Evolutionary conservation across 2,113 vertebrate genomes (phyloP).

Genomic region (Calcarius ornatus): DNA sequence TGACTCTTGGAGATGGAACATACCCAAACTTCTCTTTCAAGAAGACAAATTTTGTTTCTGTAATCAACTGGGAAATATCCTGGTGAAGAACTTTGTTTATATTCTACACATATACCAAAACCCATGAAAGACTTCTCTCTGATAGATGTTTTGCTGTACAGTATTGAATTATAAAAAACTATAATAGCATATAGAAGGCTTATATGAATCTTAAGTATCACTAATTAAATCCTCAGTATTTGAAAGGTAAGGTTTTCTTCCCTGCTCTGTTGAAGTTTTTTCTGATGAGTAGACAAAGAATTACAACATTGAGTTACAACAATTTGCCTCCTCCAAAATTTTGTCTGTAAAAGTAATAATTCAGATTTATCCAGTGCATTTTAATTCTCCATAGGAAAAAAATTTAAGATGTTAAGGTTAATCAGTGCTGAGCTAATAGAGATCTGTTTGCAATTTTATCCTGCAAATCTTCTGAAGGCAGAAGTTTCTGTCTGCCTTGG

Average conservation of each 20-base stretch:
- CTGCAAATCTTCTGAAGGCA: not conserved
- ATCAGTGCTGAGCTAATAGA: not conserved
- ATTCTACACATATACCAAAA: not conserved
- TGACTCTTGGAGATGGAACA: not conserved
- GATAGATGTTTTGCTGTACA: not conserved
- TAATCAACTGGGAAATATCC: not conserved
- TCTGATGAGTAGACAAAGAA: not conserved
- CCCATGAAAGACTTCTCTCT: not conserved
- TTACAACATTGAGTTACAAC: not conserved
- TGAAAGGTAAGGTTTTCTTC: not conserved
- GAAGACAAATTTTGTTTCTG: not conserved
- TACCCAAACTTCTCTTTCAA: not conserved
- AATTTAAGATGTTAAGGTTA: not conserved
- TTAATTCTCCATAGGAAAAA: not conserved
- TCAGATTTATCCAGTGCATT: not conserved
- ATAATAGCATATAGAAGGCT: not conserved
- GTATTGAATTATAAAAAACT: not conserved
- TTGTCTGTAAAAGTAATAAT: not conserved
- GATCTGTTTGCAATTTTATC: not conserved
- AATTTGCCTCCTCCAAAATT: not conserved
- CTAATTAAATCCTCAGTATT: not conserved
- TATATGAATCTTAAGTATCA: not conserved
- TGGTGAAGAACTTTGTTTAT: not conserved
- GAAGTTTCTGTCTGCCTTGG: not conserved
- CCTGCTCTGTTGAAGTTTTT: not conserved